Base-by-base conservation (phyloP, 2,113 vertebrate species). In the Gila orcuttii region DNA sequence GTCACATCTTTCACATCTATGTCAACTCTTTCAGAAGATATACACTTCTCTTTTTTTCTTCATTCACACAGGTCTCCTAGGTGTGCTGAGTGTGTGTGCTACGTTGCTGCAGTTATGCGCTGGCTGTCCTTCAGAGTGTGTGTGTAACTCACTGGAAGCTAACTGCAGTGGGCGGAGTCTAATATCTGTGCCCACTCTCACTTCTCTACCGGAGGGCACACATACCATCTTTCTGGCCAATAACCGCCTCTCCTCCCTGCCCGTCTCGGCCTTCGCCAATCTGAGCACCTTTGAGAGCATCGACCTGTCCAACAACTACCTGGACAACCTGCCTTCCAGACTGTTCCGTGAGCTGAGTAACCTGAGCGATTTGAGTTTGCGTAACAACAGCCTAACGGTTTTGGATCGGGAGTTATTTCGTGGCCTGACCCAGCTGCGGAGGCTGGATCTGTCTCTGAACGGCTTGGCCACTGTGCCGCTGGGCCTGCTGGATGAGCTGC, bases 281-380 rank as follows among this genome's bases (percentile, higher is more conserved):
- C 94, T 98, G 87, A 97, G 96, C 80, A 94, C 95, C 39, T 92
- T 99, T 33, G 97, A 98, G 94, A 95, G 96, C 82, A 90, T 99
- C 93, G 98, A 99, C 88, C 95, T 99, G 83, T 99, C 98, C 82
- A 99, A 99, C 93, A 99, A 99, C 93, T 99, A 98, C 93, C 93
- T 99, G 90, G 97, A 99, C 91, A 96, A 97, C 93, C 94, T 99
- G 62, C 97, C 97, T 5, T 89, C 95, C 19, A 93, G 96, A 60
- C 90, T 98, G 86, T 99, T 99, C 88, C 92, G 93, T 0, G 96
- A 98, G 89, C 94, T 98, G 93, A 93, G 92, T 23, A 99, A 99
- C 91, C 95, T 99, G 87, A 97, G 96, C 0, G 96, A 96, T 91
- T 94, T 99, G 39, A 96, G 94, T 88, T 94, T 99, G 85, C 96